Percentiles rank a stretch among this genome's conserved stretches.
These are phyloP conservation scores for Haliaeetus leucogaster DNA, from an alignment of 2,113 vertebrate genomes.

Conservation along the genomic window DNA sequence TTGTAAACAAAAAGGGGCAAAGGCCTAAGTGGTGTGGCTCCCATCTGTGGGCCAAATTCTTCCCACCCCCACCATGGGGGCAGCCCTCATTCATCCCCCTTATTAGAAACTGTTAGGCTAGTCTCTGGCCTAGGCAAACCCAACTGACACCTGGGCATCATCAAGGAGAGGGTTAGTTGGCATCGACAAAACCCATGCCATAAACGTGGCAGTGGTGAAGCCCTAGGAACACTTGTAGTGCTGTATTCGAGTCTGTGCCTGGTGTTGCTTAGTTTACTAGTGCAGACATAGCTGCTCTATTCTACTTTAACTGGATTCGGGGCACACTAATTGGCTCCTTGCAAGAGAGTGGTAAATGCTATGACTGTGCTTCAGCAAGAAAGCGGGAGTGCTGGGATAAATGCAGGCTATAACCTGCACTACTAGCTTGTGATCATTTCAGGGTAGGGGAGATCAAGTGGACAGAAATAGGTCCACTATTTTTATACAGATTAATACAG, in stretches of 20 bases:
- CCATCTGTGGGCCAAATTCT: background rate
- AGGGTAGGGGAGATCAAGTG: background rate
- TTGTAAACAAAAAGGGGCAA: background rate
- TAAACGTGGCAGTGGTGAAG: background rate
- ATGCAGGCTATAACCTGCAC: background rate
- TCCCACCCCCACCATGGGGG: background rate
- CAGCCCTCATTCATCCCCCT: background rate
- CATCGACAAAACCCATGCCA: background rate
- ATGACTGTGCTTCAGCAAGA: background rate
- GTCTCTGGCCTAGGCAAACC: background rate
- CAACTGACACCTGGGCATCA: background rate
- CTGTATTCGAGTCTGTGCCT: background rate
- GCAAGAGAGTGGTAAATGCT: background rate
- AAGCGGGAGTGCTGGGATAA: background rate
- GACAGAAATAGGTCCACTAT: background rate
- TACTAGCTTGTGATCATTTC: background rate
- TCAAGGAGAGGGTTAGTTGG: fast-evolving
- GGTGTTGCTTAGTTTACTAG: background rate
- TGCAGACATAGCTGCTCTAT: background rate
- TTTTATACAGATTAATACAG: background rate
- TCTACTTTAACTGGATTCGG: background rate
- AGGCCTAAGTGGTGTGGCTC: background rate
- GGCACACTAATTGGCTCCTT: background rate
- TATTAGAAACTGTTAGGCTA: background rate
- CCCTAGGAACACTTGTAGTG: fast-evolving